phyloP scores from a whole-genome alignment of 2,797 vertebrate genomes.

The Apogon hyalosoma region DNA sequence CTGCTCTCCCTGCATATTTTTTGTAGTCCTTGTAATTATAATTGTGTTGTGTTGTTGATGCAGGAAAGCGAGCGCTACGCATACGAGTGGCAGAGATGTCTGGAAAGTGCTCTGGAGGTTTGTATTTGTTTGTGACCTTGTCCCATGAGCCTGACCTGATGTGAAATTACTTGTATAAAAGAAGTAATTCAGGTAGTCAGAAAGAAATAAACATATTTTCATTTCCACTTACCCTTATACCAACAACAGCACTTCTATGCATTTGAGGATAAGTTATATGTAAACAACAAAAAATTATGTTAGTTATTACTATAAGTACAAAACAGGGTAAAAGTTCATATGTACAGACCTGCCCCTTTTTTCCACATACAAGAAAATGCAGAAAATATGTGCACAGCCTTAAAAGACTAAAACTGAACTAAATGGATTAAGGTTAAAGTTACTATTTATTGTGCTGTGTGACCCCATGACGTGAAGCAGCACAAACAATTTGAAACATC shows the following conservation, averaged over 20 bases:
- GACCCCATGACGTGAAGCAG: no score
- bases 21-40: conserved; percentile 9
- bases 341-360: no score
- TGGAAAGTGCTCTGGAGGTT: conserved; percentile 95
- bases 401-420: no score
- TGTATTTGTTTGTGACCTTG: conserved; percentile 61
- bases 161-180: background rate
- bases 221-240: background rate
- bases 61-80: conserved; percentile 98
- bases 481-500: no score
- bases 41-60: conserved; percentile 36
- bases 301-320: no score
- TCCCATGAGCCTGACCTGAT: background rate
- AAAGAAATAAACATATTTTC: conserved; percentile 10
- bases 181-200: conserved; percentile 37
- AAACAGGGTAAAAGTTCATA: no score
- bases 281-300: background rate
- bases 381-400: no score
- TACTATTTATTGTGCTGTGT: no score
- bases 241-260: background rate
- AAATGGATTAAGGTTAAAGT: no score
- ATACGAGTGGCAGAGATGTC: conserved; percentile 97
- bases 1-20: conserved; percentile 31
- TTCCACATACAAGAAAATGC: no score
- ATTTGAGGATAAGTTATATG: background rate